Conservation (phyloP, 1,140 invertebrate genomes). For the Neocloeon triangulifer region DNA sequence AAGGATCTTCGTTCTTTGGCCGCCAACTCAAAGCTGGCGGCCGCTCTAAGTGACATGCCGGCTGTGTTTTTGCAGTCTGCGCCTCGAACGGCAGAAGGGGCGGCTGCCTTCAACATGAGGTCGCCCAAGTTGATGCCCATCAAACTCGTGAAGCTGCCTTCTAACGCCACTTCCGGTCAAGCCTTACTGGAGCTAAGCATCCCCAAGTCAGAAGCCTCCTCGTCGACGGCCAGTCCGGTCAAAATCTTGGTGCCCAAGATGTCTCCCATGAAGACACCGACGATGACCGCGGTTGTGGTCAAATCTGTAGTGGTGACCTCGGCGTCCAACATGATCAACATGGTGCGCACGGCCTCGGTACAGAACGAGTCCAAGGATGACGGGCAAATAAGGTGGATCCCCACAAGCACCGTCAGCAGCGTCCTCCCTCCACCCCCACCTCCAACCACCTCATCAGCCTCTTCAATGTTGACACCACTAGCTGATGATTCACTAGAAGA, state of each 20-base stretch:
- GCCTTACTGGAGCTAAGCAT: conserved; percentile 4
- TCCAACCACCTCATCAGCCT: neutral
- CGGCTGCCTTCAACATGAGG: too few species aligned
- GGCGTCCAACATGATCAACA: conserved; percentile 1
- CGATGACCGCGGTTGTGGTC: conserved; percentile 7
- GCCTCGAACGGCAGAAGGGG: too few species aligned
- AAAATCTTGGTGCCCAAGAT: conserved; percentile 12
- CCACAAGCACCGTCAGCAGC: too few species aligned
- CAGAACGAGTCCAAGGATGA: neutral
- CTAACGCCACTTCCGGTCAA: conserved; percentile 3
- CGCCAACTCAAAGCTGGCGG: too few species aligned
- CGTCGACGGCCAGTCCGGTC: conserved; percentile 9
- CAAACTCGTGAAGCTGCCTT: conserved; percentile 16
- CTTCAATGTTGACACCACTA: conserved; percentile 17
- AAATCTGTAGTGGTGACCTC: conserved; percentile 8
- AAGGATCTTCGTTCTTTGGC: too few species aligned
- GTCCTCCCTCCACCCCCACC: neutral
- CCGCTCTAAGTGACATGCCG: too few species aligned
- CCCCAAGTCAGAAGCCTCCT: conserved; percentile 1
- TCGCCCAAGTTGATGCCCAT: too few species aligned
- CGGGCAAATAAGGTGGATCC: too few species aligned
- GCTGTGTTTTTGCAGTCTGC: too few species aligned
- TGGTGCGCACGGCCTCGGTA: neutral
- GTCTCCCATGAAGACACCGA: conserved; percentile 9
- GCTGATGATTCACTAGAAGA: too few species aligned